Evolutionary conservation across 1,140 invertebrate species (phyloP).

Genomic region (Paraescarpia echinospica): DNA sequence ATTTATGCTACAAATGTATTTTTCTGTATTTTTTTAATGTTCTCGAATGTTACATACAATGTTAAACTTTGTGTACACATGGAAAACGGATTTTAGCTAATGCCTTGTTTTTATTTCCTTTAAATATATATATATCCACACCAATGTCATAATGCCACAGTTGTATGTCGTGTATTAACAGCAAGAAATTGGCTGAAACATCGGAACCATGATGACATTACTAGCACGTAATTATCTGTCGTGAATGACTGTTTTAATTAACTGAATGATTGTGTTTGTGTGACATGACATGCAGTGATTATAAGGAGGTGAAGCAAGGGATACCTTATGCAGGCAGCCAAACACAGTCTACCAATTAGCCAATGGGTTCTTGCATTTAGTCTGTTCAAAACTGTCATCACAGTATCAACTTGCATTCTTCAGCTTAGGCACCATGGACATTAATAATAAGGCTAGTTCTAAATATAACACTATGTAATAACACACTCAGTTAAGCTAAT

Average conservation of each 20-base stretch:
- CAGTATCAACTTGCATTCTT: background rate
- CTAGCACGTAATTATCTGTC: background rate
- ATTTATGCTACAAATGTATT: no score
- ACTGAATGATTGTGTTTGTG: conserved; percentile 1
- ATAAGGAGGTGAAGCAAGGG: background rate
- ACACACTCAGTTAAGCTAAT: background rate
- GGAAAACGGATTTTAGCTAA: no score
- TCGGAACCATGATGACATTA: background rate
- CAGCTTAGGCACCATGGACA: no score
- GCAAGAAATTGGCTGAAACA: background rate
- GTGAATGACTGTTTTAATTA: background rate
- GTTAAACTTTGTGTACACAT: no score
- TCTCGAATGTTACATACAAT: no score
- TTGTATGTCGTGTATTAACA: background rate
- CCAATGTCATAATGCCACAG: background rate
- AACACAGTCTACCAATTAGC: background rate
- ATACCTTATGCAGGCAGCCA: background rate
- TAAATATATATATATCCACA: background rate
- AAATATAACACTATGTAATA: background rate
- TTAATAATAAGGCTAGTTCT: background rate
- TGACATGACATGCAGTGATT: background rate
- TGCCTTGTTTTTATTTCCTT: no score
- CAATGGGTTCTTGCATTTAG: background rate
- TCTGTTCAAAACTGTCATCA: background rate
- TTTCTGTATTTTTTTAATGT: no score